phyloP scores from a whole-genome alignment of 1,140 invertebrate genomes.

The Latrodectus geometricus region DNA sequence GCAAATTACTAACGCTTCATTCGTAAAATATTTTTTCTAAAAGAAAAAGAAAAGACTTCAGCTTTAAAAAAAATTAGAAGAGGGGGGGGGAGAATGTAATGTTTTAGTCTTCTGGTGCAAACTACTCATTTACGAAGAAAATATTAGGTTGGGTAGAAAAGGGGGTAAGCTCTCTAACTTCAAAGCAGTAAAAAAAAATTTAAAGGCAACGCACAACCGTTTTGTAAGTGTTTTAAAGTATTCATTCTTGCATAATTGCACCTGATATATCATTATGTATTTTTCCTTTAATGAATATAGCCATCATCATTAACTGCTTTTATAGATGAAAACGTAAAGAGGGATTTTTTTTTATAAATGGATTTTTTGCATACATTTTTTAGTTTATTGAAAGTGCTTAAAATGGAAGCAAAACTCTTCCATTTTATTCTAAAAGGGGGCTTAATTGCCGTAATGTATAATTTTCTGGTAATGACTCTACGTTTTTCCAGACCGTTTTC shows the following conservation, averaged over 20 bases:
- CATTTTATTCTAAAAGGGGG: constrained; percentile 3
- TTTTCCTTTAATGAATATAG: constrained; percentile 46
- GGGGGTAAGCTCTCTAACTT: not conserved
- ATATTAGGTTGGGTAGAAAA: not conserved
- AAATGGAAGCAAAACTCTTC: constrained; percentile 9
- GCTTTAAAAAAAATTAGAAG: not conserved
- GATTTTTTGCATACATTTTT: constrained; percentile 15
- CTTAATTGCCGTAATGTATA: constrained; percentile 56
- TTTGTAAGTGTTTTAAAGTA: constrained; percentile 51
- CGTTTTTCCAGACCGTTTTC: constrained; percentile 46
- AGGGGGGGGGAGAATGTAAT: constrained; percentile 10
- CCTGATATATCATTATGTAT: constrained; percentile 50
- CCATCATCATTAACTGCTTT: constrained; percentile 48
- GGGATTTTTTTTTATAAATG: not conserved
- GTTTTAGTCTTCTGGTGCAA: constrained; percentile 44
- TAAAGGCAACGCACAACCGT: constrained; percentile 3
- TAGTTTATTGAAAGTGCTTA: constrained; percentile 4
- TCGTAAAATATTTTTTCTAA: not conserved
- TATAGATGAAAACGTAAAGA: not conserved
- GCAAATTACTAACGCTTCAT: constrained; percentile 55
- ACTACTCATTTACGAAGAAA: constrained; percentile 28
- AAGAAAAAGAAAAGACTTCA: not conserved
- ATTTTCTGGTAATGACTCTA: constrained; percentile 50
- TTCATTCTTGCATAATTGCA: constrained; percentile 56
- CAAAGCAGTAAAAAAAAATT: no score